Evolutionary conservation across 1,140 invertebrate genomes (phyloP), one percentile per base, ranked within the genome.

Genomic region (Eciton burchellii): DNA sequence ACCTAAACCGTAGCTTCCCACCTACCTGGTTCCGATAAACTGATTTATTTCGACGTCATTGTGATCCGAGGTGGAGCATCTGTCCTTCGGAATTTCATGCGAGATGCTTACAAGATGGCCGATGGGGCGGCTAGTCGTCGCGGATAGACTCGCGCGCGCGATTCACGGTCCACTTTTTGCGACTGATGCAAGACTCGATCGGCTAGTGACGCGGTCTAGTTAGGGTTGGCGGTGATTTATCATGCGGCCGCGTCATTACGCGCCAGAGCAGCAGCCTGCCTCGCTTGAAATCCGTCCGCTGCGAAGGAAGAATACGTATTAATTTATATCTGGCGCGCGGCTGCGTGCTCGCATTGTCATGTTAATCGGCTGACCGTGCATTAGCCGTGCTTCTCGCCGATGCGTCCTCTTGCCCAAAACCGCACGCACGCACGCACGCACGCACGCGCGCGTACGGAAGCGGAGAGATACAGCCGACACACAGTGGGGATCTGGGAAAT

Each of bases 11-110:
- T 35, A 35, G 86, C 85, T 90, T 85, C 89, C 89, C 73, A 85
- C 72, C 86, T 92, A 91, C 91, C 91, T 92, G 91, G 90, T 88
- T 73, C 90, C 91, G 91, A 92, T 93, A 92, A 93, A 93, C 90
- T 93, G 92, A 94, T 93, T 94, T 93, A 94, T 94, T 93, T 93
- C 89, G 88, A 88, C 90, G 90, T 92, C 89, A 93, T 92, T 91
- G 89, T 90, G 71, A 68, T 72, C 81, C 76, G 56, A 84, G 88
- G 6, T 6, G 6, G 84, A 87, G 91, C 93, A 93, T 93, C 92
- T 93, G 93, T 91, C 90, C 89, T 70, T 4, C 52, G 43, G 89
- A 89, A 91, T 89, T 91, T 84, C 72, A 73, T 70, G 54, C 49
- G 49, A 87, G 54, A 70, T 72, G 6, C 6, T 35, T 83, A 56